Evolutionary conservation across 2,113 vertebrate species (phyloP).

Genomic region (Oenanthe oenanthe): DNA sequence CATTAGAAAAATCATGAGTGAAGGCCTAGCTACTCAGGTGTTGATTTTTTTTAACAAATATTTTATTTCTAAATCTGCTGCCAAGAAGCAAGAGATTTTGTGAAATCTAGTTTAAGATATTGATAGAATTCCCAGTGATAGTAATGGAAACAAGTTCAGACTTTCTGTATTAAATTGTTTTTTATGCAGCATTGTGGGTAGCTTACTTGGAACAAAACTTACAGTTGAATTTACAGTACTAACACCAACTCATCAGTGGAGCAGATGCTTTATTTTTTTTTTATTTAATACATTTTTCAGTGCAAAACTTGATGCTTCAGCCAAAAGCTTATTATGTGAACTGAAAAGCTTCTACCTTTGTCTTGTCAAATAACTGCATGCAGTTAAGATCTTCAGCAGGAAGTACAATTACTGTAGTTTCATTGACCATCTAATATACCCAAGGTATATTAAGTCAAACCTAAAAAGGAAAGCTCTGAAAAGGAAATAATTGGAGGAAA

Average conservation of each 20-base stretch:
- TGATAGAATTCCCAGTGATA: not conserved
- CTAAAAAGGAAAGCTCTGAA: slow-evolving; percentile 18
- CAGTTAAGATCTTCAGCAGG: not conserved
- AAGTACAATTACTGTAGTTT: not conserved
- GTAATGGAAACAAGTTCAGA: not conserved
- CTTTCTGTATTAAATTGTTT: not conserved
- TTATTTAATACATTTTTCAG: not conserved
- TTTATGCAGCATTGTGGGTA: not conserved
- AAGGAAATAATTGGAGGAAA: slow-evolving; percentile 26
- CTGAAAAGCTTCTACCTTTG: not conserved
- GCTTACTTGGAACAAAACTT: not conserved
- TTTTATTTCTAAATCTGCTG: not conserved
- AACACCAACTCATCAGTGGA: not conserved
- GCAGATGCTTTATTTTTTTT: slow-evolving; percentile 11
- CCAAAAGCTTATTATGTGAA: not conserved
- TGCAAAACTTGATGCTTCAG: not conserved
- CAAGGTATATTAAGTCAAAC: not conserved
- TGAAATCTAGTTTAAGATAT: not conserved
- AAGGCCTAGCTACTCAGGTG: not conserved
- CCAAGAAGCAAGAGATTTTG: not conserved
- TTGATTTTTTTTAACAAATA: not conserved
- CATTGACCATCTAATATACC: not conserved
- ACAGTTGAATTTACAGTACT: not conserved
- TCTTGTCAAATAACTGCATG: not conserved
- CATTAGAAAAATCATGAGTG: not conserved